Evolutionary conservation across 2,888 invertebrate species (phyloP).

Genomic region (Julus scandinavius): DNA sequence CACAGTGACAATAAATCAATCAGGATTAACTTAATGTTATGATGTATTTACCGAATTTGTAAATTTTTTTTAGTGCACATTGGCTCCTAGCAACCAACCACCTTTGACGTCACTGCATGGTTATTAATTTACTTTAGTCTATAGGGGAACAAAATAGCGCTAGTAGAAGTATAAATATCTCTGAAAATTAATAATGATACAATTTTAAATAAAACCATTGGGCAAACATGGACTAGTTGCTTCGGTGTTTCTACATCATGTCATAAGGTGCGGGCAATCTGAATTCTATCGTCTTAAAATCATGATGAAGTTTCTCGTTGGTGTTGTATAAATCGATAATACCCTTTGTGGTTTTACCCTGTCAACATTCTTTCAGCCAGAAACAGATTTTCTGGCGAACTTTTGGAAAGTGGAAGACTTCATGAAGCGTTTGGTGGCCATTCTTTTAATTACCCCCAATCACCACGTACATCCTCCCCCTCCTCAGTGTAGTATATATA

Average conservation of each 20-base stretch:
- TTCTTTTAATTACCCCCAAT: slow-evolving; percentile 8
- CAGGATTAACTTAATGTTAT: not conserved
- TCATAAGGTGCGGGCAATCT: not conserved
- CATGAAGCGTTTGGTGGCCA: not conserved
- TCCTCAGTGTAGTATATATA: not conserved
- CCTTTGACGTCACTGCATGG: not conserved
- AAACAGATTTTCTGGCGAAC: not conserved
- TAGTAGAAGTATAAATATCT: not conserved
- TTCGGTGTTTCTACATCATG: too few relatives aligned
- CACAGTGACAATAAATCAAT: not conserved
- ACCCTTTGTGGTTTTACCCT: slow-evolving; percentile 8
- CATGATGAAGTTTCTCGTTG: not conserved
- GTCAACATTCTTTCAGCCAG: not conserved
- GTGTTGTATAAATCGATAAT: slow-evolving; percentile 9
- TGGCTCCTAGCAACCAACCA: not conserved
- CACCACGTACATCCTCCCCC: not conserved
- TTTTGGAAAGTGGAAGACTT: not conserved
- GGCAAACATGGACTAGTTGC: too few relatives aligned
- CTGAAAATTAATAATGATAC: not conserved
- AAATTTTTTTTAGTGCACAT: not conserved
- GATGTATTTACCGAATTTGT: not conserved
- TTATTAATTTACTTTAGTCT: not conserved
- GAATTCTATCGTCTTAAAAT: not conserved
- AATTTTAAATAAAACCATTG: not conserved
- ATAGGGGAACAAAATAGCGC: too few relatives aligned